These are phyloP conservation scores for Lampropteryx suffumata DNA, from an alignment of 2,888 invertebrate species.

Conservation along the genomic window DNA sequence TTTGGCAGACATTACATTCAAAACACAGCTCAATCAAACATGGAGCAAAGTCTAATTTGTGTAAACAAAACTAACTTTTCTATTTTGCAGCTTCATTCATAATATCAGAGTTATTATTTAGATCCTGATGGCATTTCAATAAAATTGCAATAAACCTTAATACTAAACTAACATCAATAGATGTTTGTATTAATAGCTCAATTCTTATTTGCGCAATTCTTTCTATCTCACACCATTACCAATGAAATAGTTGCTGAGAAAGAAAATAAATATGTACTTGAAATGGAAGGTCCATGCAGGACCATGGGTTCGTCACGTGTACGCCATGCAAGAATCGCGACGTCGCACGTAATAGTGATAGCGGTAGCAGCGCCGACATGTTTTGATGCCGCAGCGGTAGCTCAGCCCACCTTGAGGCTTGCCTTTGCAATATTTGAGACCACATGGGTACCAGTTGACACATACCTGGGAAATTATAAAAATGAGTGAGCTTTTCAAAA, in stretches of 20 bases:
- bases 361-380: conserved; percentile 94
- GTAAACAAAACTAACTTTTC: no score
- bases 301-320: conserved; percentile 61
- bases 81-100: background rate
- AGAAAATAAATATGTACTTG: conserved; percentile 36
- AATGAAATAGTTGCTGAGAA: conserved; percentile 17
- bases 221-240: conserved; percentile 19
- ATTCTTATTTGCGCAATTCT: conserved; percentile 15
- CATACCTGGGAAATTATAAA: conserved; percentile 73
- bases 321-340: conserved; percentile 83
- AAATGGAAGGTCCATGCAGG: conserved; percentile 33
- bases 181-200: conserved; percentile 4
- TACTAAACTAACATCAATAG: conserved; percentile 12
- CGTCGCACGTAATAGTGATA: conserved; percentile 93
- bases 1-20: conserved; percentile 10
- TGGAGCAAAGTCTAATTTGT: no score
- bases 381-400: conserved; percentile 98
- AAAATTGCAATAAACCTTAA: background rate
- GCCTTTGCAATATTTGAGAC: conserved; percentile 96
- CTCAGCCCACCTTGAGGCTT: conserved; percentile 85
- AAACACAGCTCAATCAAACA: no score
- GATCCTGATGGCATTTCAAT: background rate
- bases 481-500: no score
- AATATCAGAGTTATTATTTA: background rate
- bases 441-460: conserved; percentile 98